Evolutionary conservation across 2,797 vertebrate genomes (phyloP), one percentile per base, ranked within the genome.

Genomic region (Nannoperca australis): DNA sequence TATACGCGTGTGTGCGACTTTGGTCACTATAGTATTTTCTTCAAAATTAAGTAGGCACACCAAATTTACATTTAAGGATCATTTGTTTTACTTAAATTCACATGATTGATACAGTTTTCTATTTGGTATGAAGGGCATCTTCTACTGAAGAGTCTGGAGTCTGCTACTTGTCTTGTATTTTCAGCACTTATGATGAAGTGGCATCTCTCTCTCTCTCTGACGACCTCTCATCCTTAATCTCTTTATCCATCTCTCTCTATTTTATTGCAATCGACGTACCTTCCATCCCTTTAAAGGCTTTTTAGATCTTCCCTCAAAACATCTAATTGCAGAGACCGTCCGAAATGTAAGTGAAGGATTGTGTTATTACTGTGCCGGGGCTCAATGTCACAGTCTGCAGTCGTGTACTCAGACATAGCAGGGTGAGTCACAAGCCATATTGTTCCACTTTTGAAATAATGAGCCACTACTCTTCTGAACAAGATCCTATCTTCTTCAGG

Each of bases 371-470:
- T 38, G 24, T 5, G 22, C 15, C 12, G 2, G 2, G 45, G 54
- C 34, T 47, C 50, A 22, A 18, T 63, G 76, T 71, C 76, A 76
- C 13, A 30, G 40, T 32, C 34, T 47, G 55, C 22, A 51, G 76
- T 73, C 78, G 36, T 3, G 1, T 81, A 40, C 49, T 50, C 49
- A 30, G 7, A 1, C 53, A 22, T 53, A 47, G 40, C 15, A 63
- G 47, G 45, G 14, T 79, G 77, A 83, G 73, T 81, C 75, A 86
- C 22, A 59, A 22, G 17, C 2, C 14, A 30, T 12, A 49, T 14
- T 60, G 40, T 58, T 69, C 30, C n/a, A 38, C 7, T 40, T 71
- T 13, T 54, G 75, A 72, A 68, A 78, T 75, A 83, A 90, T 86
- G 66, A 89, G 53, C 1, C 30, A 17, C 6, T 53, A 7, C 17